Evolutionary conservation across 2,888 invertebrate species (phyloP).

Genomic region (Dexiosoma caninum): DNA sequence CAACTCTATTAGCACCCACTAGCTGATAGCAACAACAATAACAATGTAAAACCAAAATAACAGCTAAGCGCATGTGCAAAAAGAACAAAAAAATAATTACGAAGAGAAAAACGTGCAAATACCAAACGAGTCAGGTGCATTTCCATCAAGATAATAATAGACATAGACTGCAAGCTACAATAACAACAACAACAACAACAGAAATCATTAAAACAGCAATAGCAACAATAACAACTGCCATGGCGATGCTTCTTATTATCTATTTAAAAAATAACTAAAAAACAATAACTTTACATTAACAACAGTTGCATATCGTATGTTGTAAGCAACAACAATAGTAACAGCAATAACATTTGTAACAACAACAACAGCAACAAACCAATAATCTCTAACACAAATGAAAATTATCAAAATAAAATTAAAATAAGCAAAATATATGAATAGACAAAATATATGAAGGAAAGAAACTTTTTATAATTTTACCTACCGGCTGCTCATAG

Average conservation of each 20-base stretch:
- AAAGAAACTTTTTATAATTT: constrained; percentile 31
- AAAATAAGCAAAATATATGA: constrained; percentile 21
- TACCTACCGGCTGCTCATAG: constrained; percentile 21
- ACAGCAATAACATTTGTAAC: constrained; percentile 30
- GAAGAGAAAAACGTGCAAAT: constrained; percentile 67
- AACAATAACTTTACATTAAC: constrained; percentile 34
- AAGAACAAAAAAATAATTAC: constrained; percentile 13
- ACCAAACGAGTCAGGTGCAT: constrained; percentile 76
- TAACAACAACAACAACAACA: constrained; percentile 5
- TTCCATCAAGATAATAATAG: constrained; percentile 74
- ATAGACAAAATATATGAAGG: constrained; percentile 18
- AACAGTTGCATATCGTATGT: constrained; percentile 56
- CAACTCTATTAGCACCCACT: constrained; percentile 57
- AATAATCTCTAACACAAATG: constrained; percentile 42
- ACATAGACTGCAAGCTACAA: constrained; percentile 53
- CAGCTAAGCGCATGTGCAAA: constrained; percentile 60
- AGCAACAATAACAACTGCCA: constrained; percentile 28
- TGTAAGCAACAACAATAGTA: constrained; percentile 36
- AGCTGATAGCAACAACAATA: constrained; percentile 36
- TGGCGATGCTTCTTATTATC: constrained; percentile 59
- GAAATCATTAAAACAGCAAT: constrained; percentile 9
- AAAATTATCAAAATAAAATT: constrained; percentile 37
- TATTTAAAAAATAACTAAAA: constrained; percentile 38
- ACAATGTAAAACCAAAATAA: constrained; percentile 54
- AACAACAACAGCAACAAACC: constrained; percentile 18